Percentiles rank a stretch among this genome's conserved stretches.
Conservation (phyloP, 1,140 invertebrate genomes). For the Caenorhabditis briggsae region DNA sequence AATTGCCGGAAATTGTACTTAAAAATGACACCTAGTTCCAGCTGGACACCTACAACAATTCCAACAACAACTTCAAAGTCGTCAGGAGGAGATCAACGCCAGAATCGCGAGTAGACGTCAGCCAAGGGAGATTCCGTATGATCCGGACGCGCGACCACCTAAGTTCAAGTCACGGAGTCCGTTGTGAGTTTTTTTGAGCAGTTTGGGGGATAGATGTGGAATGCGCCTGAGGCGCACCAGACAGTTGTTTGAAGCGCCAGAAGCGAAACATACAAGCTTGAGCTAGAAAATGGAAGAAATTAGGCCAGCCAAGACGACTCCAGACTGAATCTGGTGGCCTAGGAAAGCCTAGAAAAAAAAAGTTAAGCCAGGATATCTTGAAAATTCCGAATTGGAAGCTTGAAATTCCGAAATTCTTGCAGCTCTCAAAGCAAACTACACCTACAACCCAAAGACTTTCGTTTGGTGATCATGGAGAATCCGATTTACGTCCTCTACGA, state of each 20-base stretch:
- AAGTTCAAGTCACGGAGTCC: conserved; percentile 20
- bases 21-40: background rate
- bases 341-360: background rate
- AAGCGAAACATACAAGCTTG: background rate
- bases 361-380: background rate
- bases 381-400: too few species aligned
- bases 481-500: conserved; percentile 34
- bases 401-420: background rate
- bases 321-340: too few species aligned
- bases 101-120: background rate
- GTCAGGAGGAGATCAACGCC: background rate
- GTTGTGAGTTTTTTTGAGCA: background rate
- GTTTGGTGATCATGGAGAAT: conserved; percentile 57
- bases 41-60: conserved; percentile 14
- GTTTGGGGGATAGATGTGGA: too few species aligned
- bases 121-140: background rate
- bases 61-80: conserved; percentile 2
- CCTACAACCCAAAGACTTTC: background rate
- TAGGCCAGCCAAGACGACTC: background rate
- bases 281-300: background rate
- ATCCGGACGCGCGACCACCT: background rate
- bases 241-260: too few species aligned
- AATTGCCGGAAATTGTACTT: too few species aligned
- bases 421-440: background rate
- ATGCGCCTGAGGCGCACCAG: too few species aligned